Conservation (phyloP, 1,140 invertebrate genomes). For the Scaptomyza hsui region DNA sequence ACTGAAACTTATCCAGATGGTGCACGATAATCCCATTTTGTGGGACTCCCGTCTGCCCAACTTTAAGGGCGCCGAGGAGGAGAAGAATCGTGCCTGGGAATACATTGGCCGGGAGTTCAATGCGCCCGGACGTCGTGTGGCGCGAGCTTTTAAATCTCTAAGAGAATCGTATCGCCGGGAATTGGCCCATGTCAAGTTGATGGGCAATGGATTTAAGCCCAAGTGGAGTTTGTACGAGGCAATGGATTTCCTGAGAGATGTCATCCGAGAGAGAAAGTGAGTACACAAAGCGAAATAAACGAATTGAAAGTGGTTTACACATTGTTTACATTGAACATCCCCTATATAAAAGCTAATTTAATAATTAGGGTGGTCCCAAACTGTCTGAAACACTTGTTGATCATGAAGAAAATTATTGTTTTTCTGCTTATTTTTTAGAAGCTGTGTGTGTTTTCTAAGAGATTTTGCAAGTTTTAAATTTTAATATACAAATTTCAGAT, state of each 20-base stretch:
- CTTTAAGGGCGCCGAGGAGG: constrained; percentile 82
- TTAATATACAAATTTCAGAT: no score
- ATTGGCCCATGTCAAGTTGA: constrained; percentile 76
- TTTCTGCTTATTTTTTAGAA: no score
- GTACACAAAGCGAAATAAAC: constrained; percentile 32
- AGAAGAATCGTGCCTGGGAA: constrained; percentile 82
- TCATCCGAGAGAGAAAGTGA: constrained; percentile 81
- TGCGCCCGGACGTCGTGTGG: constrained; percentile 77
- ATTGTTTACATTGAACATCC: not conserved
- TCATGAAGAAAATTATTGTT: no score
- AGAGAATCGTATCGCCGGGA: constrained; percentile 82
- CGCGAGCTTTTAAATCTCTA: constrained; percentile 78
- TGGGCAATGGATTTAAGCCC: constrained; percentile 79
- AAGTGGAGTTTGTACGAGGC: constrained; percentile 81
- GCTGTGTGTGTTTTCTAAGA: no score
- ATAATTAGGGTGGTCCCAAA: constrained; percentile 28
- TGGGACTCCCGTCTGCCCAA: constrained; percentile 83
- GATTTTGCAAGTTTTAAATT: no score
- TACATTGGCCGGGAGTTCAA: constrained; percentile 78
- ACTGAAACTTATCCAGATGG: constrained; percentile 80
- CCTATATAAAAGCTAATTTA: not conserved
- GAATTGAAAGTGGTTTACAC: not conserved
- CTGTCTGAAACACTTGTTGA: not conserved
- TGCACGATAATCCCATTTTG: constrained; percentile 80
- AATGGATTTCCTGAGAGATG: constrained; percentile 79